phyloP scores from a whole-genome alignment of 2,888 invertebrate genomes.

The Resseliella maxima region DNA sequence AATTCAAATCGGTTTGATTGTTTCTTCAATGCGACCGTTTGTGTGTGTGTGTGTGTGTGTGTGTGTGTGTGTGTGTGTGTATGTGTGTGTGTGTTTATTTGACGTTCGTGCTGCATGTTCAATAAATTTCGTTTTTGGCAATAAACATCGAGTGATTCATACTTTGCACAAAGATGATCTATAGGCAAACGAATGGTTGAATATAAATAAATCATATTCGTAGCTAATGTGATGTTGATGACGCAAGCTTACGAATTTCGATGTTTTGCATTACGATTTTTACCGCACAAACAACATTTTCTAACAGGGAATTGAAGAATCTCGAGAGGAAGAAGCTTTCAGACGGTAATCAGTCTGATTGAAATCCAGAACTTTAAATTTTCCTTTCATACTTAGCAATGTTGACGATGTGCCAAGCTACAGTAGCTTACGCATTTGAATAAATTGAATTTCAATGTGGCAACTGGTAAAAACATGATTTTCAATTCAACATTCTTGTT shows the following conservation, averaged over 20 bases:
- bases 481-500: neutral
- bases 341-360: neutral
- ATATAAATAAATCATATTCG: conserved; percentile 31
- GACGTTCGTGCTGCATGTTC: too few species aligned
- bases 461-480: neutral
- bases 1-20: conserved; percentile 8
- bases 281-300: too few species aligned
- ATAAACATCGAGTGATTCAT: neutral
- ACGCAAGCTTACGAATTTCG: neutral
- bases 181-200: conserved; percentile 8
- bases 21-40: neutral
- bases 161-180: neutral
- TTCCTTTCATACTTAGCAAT: neutral
- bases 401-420: neutral
- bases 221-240: neutral
- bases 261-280: neutral
- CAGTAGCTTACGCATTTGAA: neutral
- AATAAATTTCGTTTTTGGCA: too few species aligned
- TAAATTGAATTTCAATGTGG: conserved; percentile 29
- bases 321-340: neutral
- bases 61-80: too few species aligned
- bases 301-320: too few species aligned
- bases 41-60: too few species aligned
- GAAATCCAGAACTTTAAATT: neutral
- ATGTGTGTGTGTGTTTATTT: too few species aligned